Evolutionary conservation across 2,888 invertebrate genomes (phyloP), one percentile per base, ranked within the genome.

Genomic region (Yponomeuta sedellus): DNA sequence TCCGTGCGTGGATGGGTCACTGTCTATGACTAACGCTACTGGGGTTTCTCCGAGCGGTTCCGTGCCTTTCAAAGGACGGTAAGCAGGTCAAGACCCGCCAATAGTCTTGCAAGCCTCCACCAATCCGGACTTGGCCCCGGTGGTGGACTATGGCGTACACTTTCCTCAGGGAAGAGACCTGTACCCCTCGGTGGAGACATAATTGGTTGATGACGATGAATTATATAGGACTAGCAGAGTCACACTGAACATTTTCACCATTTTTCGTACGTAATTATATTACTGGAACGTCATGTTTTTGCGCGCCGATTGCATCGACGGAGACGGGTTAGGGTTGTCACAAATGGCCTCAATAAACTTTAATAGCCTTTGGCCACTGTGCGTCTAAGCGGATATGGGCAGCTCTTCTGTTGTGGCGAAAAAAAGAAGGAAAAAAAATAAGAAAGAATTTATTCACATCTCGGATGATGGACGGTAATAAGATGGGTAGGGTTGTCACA

Each of bases 201-300:
- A n/a, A n/a, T n/a, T n/a, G n/a, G n/a, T n/a, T n/a, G n/a, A n/a
- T n/a, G n/a, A n/a, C n/a, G n/a, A n/a, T n/a, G n/a, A n/a, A n/a
- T n/a, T n/a, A n/a, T n/a, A n/a, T 34, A 0, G 10, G 8, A 34
- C 8, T 6, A 57, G n/a, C 57, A 19, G 19, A 20, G 79, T 77
- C 79, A 81, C 81, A 81, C 75, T 71, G 6, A 56, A 56, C 58
- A 20, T 20, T 58, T 58, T 58, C 20, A 10, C 20, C n/a, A 58
- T 52, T 12, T 52, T 16, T 10, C 44, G 44, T 16, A 52, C 16
- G 44, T 52, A 52, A 52, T 52, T 52, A 52, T 16, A 52, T 52
- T 52, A 52, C 44, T 16, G 44, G 12, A 52, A 52, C 44, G 8
- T 3, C 16, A 16, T 52, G 44, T 52, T 52, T 52, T 16, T 52